Evolutionary conservation across 1,140 invertebrate genomes (phyloP).

Genomic region (Calosoma granatense): DNA sequence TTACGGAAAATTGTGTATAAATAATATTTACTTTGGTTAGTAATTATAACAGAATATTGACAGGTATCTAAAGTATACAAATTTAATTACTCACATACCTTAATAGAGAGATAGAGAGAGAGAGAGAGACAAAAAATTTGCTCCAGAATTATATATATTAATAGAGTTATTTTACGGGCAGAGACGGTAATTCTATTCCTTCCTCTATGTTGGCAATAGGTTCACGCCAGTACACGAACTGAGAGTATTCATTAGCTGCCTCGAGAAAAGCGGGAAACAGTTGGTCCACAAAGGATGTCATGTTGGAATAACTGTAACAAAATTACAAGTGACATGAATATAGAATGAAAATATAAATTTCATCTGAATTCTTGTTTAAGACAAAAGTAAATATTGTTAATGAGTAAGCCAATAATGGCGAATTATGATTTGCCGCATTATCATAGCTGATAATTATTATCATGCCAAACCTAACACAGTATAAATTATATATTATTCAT

Average conservation of each 20-base stretch:
- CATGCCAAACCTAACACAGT: no score
- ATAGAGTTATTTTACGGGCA: not conserved
- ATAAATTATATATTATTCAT: no score
- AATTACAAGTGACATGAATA: constrained; percentile 11
- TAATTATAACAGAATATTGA: not conserved
- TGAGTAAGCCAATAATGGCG: not conserved
- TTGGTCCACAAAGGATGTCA: constrained; percentile 90
- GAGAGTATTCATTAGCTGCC: constrained; percentile 71
- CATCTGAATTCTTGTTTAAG: no score
- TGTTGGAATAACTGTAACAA: constrained; percentile 73
- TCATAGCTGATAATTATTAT: no score
- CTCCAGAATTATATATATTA: not conserved
- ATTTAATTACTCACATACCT: no score
- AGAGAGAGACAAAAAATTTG: no score
- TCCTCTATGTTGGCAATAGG: constrained; percentile 53
- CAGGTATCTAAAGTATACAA: not conserved
- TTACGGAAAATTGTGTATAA: no score
- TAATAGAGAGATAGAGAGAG: no score
- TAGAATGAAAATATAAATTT: no score
- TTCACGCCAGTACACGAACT: constrained; percentile 86
- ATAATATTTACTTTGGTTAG: not conserved
- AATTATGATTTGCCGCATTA: no score
- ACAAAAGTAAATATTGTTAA: no score
- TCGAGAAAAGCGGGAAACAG: constrained; percentile 73
- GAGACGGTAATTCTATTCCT: not conserved